These are phyloP conservation scores for Anastrepha obliqua DNA, from an alignment of 1,140 invertebrate genomes.

Conservation along the genomic window DNA sequence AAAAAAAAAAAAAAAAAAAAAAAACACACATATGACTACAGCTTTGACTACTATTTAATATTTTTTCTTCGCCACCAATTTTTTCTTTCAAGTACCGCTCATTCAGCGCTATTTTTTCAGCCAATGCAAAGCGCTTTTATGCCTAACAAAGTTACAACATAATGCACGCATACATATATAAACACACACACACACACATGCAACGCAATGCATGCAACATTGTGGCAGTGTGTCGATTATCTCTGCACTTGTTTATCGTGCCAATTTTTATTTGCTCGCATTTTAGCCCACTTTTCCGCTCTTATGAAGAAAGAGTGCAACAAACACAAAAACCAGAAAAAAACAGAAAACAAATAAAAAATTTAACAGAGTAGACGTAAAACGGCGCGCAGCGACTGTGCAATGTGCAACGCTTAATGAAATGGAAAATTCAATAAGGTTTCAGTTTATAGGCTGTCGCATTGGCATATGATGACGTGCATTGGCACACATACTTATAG, in stretches of 20 bases:
- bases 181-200: neutral
- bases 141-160: neutral
- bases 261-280: conserved; percentile 30
- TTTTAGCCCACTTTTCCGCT: conserved; percentile 28
- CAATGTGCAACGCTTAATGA: conserved; percentile 55
- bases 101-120: neutral
- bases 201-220: neutral
- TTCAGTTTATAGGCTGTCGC: conserved; percentile 54
- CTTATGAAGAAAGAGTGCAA: neutral
- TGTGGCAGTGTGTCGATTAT: conserved; percentile 34
- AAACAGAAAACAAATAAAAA: neutral
- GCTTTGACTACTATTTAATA: neutral
- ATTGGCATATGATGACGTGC: conserved; percentile 35
- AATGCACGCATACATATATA: too few relatives aligned
- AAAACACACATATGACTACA: too few relatives aligned
- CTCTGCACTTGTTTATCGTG: conserved; percentile 29
- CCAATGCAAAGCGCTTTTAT: neutral
- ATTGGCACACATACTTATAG: conserved; percentile 3
- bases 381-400: neutral
- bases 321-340: neutral
- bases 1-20: too few relatives aligned
- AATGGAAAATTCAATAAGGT: conserved; percentile 58
- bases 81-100: neutral
- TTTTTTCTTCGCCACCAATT: neutral
- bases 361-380: neutral